Conservation (phyloP, 2,797 vertebrate species). For the Choloepus didactylus region DNA sequence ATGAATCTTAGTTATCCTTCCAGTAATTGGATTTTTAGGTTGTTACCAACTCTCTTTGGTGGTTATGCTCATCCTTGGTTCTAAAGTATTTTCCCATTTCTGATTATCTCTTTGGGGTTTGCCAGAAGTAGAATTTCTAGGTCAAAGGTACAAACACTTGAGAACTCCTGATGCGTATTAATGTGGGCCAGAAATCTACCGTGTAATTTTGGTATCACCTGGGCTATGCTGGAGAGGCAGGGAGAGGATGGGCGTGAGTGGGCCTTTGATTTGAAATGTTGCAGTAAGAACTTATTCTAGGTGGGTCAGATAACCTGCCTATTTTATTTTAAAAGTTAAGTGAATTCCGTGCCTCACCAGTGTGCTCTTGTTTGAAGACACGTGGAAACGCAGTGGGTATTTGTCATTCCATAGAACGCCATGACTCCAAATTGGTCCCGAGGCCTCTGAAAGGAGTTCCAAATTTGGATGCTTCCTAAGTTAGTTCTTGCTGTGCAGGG, state of each 20-base stretch:
- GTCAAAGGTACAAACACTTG: neutral
- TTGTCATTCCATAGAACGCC: neutral
- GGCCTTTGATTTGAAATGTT: neutral
- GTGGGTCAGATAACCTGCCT: neutral
- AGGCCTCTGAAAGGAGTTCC: conserved; percentile 53
- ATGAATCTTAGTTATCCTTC: neutral
- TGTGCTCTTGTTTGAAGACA: neutral
- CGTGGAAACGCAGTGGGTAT: neutral
- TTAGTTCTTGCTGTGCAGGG: accelerated
- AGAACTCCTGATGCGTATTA: neutral
- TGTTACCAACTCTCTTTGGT: neutral
- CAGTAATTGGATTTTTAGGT: neutral
- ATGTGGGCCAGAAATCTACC: neutral
- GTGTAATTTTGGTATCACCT: neutral
- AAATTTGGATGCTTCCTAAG: conserved; percentile 43
- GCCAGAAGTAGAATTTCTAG: neutral
- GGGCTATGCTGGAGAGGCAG: neutral
- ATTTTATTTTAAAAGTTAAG: conserved; percentile 15
- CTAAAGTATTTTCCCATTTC: neutral
- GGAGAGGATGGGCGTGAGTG: neutral
- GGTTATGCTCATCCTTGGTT: neutral
- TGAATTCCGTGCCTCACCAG: conserved; percentile 17
- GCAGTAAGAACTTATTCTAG: neutral
- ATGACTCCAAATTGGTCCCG: accelerated
- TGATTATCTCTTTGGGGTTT: neutral